Evolutionary conservation across 2,113 vertebrate species (phyloP).

Genomic region (Corythornis cristatus): DNA sequence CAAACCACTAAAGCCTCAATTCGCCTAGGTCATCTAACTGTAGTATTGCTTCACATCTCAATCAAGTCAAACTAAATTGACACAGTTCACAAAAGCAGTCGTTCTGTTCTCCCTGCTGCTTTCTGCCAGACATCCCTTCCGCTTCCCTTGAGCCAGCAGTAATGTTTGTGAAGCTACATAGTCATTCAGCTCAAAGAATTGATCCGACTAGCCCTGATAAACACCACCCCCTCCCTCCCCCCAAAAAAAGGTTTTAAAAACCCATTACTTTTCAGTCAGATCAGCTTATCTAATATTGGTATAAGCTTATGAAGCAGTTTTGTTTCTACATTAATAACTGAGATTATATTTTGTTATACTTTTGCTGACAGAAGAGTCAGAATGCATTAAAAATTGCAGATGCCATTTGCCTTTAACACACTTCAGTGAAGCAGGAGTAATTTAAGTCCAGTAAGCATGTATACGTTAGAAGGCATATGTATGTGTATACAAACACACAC

Average conservation of each 20-base stretch:
- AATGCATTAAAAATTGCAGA: background rate
- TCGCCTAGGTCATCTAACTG: background rate
- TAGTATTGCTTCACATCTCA: slow-evolving; percentile 8
- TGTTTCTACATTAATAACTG: background rate
- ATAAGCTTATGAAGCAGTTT: background rate
- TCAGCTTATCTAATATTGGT: background rate
- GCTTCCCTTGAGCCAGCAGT: background rate
- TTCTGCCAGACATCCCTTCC: background rate
- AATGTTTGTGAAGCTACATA: background rate
- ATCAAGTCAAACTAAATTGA: background rate
- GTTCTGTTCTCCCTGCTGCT: background rate
- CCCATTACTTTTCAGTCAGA: background rate
- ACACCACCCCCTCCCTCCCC: too few relatives aligned
- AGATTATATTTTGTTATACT: background rate
- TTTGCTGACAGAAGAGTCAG: background rate
- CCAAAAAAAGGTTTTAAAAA: too few relatives aligned
- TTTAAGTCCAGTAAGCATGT: background rate
- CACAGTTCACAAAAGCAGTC: background rate
- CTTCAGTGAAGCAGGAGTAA: background rate
- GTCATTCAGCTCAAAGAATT: background rate
- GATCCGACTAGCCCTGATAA: background rate
- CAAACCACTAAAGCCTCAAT: slow-evolving; percentile 31
- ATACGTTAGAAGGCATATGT: background rate
- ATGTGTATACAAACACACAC: background rate
- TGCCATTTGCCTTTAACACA: background rate